Evolutionary conservation across 2,888 invertebrate genomes (phyloP), one percentile per base, ranked within the genome.

Genomic region (Mystacides longicornis): DNA sequence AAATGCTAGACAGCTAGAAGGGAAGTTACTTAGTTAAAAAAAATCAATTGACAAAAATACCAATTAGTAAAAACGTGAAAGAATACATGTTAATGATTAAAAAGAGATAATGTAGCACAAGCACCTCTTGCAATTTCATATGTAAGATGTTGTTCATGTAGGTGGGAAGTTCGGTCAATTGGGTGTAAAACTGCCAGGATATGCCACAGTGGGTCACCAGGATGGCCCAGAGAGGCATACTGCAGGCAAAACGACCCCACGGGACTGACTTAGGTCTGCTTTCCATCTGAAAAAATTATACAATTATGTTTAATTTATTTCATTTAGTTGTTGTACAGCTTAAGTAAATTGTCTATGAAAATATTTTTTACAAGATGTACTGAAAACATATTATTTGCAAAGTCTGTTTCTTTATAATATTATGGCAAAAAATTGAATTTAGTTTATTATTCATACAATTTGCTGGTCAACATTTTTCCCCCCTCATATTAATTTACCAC

Each of bases 101-200:
- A n/a, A n/a, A n/a, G n/a, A n/a, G n/a, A 27, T 27, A 11, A 27
- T 27, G 11, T 27, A 11, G 11, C 27, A 43, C 53, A n/a, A 19
- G 50, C 66, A 83, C 83, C 58, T 82, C 78, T 65, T 87, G 82
- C 58, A 91, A 86, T 64, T 88, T 83, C 64, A 87, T 88, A 67
- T 90, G 88, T 59, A 90, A 73, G 67, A 90, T 87, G 69, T 87
- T 83, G 64, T 84, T 84, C 88, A 91, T 89, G 63, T 90, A 91
- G 0, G 88, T 86, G 11, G 89, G 89, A 57, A 91, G 68, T 67
- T 90, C 89, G 0, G 89, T 89, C 3, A 91, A 76, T 65, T 87
- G 85, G 50, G 89, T 90, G 72, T 90, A 91, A 73, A 90, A 89
- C 18, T 88, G 86, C 89, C 89, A 90, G 1, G 87, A 79, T 65